Evolutionary conservation across 1,140 invertebrate species (phyloP), one percentile per base, ranked within the genome.

Genomic region (Aphelinus certus): DNA sequence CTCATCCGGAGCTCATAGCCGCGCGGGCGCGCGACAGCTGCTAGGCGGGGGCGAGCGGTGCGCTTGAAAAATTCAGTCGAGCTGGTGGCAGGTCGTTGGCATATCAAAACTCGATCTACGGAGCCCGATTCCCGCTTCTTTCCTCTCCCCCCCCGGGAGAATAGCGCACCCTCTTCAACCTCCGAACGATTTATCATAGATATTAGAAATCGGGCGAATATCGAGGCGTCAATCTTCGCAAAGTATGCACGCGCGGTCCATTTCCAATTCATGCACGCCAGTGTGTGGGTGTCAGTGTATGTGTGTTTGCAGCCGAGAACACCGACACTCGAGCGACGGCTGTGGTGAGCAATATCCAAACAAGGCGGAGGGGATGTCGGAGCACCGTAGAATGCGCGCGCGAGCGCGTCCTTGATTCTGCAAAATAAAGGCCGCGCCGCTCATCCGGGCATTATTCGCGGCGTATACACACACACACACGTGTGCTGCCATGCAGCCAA

Each of bases 61-160:
- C 45, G 57, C 10, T 49, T 53, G 49, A 71, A 71, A 71, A 71
- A 71, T 71, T 63, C 42, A 63, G 63, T 65, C 48, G 48, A 42
- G 45, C 56, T n/a, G 26, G 3, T 3, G 7, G 56, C 7, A 45
- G 42, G 42, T 26, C 45, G 45, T 10, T 26, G 46, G 46, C 62
- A 51, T 65, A 73, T 73, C 72, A 61, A 68, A 67, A 73, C 58
- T 68, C 65, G 58, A 73, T 83, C 80, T 83, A 78, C 80, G 76
- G 73, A 70, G 74, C 65, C n/a, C 62, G 66, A 63, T 57, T 64
- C n/a, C 46, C 47, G 70, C 62, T 55, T 57, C 7, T 43, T 63
- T 42, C 56, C 58, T n/a, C 51, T 55, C 61, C 4, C 51, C 51
- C 10, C 60, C 1, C 4, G 45, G n/a, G 3, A 3, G 51, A 51